Evolutionary conservation across 2,113 vertebrate genomes (phyloP), one percentile per base, ranked within the genome.

Genomic region (Cygnus atratus): DNA sequence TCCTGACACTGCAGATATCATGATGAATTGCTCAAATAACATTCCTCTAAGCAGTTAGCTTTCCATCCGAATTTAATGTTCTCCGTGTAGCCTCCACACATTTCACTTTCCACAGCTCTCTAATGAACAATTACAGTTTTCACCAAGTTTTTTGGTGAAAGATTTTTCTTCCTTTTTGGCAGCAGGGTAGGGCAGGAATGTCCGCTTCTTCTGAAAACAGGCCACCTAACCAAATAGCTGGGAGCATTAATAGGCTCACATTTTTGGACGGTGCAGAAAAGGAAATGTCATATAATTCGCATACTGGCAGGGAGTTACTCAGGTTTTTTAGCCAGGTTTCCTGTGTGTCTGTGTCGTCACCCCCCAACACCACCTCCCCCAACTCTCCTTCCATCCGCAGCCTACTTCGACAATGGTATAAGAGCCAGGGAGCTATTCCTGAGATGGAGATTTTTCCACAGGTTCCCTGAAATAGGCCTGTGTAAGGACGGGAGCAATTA

Each of bases 1-100:
- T 85, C 88, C 84, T 89, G 93, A 94, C 93, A 76, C 83, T 93
- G 94, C 93, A 84, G 71, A 70, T 24, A 63, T 85, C 0, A 0
- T 85, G 92, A 96, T 87, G 81, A 85, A 96, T 93, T 80, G 87
- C 75, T 93, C 59, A 67, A 96, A 70, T 91, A 96, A 92, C 74
- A 87, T 92, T 79, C 57, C 59, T 72, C 76, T 37, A 55, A 84
- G 74, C 8, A 1, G 57, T 35, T 29, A 87, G 80, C 74, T 84
- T 84, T 89, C 70, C 73, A 31, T 35, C 66, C 10, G 37, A 87
- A 85, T 43, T 71, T 19, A 75, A 74, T 11, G 3, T 59, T 35
- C 71, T 52, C 71, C 26, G 48, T 7, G 1, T 5, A 88, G 76
- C 71, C 44, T 73, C 65, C 14, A 3, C 1, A 12, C 57, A 11